These are phyloP conservation scores for Selenia dentaria DNA, from an alignment of 2,888 invertebrate species.

Conservation along the genomic window DNA sequence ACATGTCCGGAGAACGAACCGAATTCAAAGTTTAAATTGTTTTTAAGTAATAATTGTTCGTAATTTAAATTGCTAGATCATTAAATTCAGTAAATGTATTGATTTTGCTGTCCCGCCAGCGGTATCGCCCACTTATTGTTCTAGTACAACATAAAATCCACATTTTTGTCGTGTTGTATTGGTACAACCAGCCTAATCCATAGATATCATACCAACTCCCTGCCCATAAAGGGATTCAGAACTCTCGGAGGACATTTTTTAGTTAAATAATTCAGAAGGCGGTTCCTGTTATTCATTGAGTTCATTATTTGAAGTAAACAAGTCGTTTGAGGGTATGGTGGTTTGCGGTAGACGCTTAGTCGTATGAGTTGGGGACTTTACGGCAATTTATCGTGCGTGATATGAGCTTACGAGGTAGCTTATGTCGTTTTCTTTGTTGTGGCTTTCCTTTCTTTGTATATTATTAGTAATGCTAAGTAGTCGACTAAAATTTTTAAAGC, in stretches of 20 bases:
- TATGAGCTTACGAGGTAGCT: not conserved
- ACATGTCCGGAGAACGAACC: too few relatives aligned
- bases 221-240: conserved; percentile 28
- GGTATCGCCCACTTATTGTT: too few relatives aligned
- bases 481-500: not conserved
- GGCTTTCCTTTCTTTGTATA: not conserved
- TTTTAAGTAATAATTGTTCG: too few relatives aligned
- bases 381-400: not conserved
- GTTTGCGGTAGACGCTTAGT: conserved; percentile 9
- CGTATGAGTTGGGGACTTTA: not conserved
- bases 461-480: not conserved
- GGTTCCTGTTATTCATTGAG: conserved; percentile 28
- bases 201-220: too few relatives aligned
- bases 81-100: too few relatives aligned
- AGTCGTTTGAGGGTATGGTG: conserved; percentile 11
- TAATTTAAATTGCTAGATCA: too few relatives aligned
- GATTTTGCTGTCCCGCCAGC: too few relatives aligned
- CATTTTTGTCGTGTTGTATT: too few relatives aligned
- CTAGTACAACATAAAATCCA: too few relatives aligned
- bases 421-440: not conserved
- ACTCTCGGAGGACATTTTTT: conserved; percentile 26
- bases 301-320: conserved; percentile 27
- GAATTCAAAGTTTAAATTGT: too few relatives aligned
- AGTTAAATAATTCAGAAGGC: conserved; percentile 29
- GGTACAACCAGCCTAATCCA: too few relatives aligned